Evolutionary conservation across 2,888 invertebrate species (phyloP).

Genomic region (Pecten maximus): DNA sequence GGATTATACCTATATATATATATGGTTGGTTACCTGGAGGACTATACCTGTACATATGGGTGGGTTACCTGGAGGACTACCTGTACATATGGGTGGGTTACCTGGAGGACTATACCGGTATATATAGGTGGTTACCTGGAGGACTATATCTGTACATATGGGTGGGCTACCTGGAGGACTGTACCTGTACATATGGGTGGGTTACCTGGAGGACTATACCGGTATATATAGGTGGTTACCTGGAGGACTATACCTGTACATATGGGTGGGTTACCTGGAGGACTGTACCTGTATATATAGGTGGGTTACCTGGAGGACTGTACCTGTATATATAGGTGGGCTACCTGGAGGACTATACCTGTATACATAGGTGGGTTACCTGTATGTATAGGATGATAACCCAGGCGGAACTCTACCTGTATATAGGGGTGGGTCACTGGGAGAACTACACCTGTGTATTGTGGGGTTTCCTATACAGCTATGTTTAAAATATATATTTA

Average conservation of each 20-base stretch:
- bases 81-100: too few relatives aligned
- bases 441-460: too few relatives aligned
- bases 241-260: background rate
- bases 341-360: background rate
- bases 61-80: too few relatives aligned
- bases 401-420: too few relatives aligned
- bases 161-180: background rate
- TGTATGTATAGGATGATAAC: too few relatives aligned
- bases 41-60: too few relatives aligned
- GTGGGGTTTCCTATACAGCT: too few relatives aligned
- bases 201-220: background rate
- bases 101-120: too few relatives aligned
- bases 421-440: too few relatives aligned
- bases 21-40: background rate
- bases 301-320: background rate
- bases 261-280: background rate
- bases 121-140: background rate
- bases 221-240: background rate
- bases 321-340: background rate
- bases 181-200: background rate
- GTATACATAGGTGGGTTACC: background rate
- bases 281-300: background rate
- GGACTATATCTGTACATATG: background rate
- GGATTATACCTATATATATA: background rate
- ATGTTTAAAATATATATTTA: too few relatives aligned